Evolutionary conservation across 2,888 invertebrate species (phyloP), one percentile per base, ranked within the genome.

Genomic region (Drosophila anomalata): DNA sequence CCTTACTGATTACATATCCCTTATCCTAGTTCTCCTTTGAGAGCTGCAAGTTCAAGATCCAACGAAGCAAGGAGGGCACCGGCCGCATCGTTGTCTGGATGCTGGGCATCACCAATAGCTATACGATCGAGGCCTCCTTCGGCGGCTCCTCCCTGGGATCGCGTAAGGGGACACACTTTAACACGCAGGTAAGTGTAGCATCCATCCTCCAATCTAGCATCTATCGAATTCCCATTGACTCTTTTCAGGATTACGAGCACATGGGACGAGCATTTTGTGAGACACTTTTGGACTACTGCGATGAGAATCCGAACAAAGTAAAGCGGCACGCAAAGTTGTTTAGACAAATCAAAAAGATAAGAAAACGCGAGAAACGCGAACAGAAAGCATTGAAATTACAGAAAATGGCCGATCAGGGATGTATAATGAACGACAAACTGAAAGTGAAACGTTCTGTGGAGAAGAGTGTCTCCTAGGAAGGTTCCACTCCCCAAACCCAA

Each of bases 41-140:
- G 92, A 96, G 95, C 89, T 98, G 98, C 92, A 97, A 97, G 92
- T 98, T 98, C 91, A 95, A 97, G 89, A 95, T 98, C 79, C 97
- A 98, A 91, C 95, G 97, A 75, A 96, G 96, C 84, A 98, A 98
- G 92, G 98, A 98, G 92, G 98, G 98, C 3, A 98, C 98, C 0
- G 98, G 98, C 6, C 93, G 98, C 63, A 96, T 98, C 8, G 98
- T 98, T 0, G 96, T 98, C 87, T 98, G 98, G 98, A 96, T 97
- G 94, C 94, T 98, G 94, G 98, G 98, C 24, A 96, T 98, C 48
- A 95, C 96, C 63, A 97, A 98, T 89, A 98, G 98, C 91, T 98
- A 97, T 90, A 98, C 98, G 4, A 95, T 98, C 94, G 98, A 98
- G 92, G 97, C 98, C 7, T 98, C 98, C 0, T 97, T 98, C 91